Evolutionary conservation across 2,113 vertebrate species (phyloP).

Genomic region (Nothocercus julius): DNA sequence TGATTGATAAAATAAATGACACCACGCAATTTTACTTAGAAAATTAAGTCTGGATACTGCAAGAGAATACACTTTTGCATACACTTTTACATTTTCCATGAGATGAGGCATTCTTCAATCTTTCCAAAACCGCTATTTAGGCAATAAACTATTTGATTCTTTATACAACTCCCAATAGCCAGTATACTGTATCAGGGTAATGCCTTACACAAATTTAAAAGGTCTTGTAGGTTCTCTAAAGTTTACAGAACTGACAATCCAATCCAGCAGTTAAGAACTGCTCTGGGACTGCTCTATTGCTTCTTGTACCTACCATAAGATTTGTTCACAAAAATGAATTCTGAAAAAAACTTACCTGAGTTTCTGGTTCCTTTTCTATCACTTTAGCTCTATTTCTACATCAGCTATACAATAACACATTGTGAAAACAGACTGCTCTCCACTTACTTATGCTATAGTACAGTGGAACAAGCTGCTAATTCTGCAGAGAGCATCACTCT

Average conservation of each 20-base stretch:
- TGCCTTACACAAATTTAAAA: not conserved
- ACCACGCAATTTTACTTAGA: not conserved
- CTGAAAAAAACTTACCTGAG: not conserved
- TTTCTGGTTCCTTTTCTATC: not conserved
- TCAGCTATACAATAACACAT: not conserved
- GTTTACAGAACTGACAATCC: not conserved
- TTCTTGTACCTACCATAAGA: not conserved
- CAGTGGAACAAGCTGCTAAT: not conserved
- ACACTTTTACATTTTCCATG: not conserved
- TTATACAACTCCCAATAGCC: not conserved
- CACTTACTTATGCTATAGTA: not conserved
- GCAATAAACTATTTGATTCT: not conserved
- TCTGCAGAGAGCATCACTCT: not conserved
- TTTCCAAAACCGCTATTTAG: not conserved
- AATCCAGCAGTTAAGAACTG: not conserved
- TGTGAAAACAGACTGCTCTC: not conserved
- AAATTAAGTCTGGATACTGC: not conserved
- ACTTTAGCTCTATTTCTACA: not conserved
- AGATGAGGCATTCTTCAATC: not conserved
- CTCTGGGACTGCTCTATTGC: not conserved
- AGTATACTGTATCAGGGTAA: not conserved
- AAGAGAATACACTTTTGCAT: not conserved
- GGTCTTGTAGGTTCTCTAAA: not conserved
- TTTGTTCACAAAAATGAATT: not conserved
- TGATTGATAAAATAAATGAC: not conserved